Evolutionary conservation across 2,888 invertebrate genomes (phyloP).

Genomic region (Latheticus oryzae): DNA sequence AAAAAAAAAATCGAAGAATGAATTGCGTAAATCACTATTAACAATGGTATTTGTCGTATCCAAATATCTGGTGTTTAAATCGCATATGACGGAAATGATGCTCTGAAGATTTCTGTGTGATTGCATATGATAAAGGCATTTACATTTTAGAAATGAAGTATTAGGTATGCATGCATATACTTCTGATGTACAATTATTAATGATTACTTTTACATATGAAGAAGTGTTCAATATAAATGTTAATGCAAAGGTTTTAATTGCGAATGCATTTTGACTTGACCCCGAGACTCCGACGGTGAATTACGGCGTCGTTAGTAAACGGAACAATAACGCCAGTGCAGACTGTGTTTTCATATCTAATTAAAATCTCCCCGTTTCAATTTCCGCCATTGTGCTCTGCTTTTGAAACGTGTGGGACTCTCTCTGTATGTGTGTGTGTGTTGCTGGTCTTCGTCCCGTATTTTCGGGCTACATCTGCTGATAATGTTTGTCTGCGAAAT

Average conservation of each 20-base stretch:
- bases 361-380: constrained; percentile 58
- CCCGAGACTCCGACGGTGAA: constrained; percentile 46
- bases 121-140: neutral
- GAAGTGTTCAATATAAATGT: constrained; percentile 45
- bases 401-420: constrained; percentile 41
- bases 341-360: constrained; percentile 54
- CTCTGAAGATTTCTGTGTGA: constrained; percentile 14
- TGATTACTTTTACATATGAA: too few species aligned
- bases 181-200: too few species aligned
- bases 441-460: constrained; percentile 29
- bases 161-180: too few species aligned
- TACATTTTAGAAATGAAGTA: too few species aligned
- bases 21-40: constrained; percentile 27
- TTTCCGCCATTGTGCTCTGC: constrained; percentile 51
- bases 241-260: constrained; percentile 51
- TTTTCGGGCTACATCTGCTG: constrained; percentile 39
- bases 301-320: constrained; percentile 50
- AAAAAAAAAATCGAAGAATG: too few species aligned
- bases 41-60: constrained; percentile 24
- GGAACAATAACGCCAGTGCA: constrained; percentile 50
- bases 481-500: constrained; percentile 40
- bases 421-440: constrained; percentile 34
- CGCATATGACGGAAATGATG: constrained; percentile 21
- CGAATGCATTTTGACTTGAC: constrained; percentile 48
- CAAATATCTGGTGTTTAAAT: constrained; percentile 23